Evolutionary conservation across 1,140 invertebrate genomes (phyloP).

Genomic region (Andricus grossulariae): DNA sequence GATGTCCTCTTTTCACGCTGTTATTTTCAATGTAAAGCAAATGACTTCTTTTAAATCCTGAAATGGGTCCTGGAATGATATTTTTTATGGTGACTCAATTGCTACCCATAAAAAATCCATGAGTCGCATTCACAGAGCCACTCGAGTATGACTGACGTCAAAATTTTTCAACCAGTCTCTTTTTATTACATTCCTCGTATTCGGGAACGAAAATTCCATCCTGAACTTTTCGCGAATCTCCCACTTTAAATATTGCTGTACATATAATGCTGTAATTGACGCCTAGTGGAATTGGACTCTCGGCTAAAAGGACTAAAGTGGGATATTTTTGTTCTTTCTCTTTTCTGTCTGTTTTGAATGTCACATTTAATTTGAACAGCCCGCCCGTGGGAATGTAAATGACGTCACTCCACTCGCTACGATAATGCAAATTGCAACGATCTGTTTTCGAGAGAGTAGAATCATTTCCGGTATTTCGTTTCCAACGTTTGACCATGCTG

Average conservation of each 20-base stretch:
- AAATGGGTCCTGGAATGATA: too few species aligned
- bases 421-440: constrained; percentile 27
- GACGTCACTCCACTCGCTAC: neutral
- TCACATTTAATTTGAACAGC: neutral
- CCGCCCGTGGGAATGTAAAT: constrained; percentile 15
- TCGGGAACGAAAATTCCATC: neutral
- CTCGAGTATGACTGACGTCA: neutral
- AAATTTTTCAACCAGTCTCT: neutral
- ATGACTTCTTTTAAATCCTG: too few species aligned
- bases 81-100: neutral
- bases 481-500: constrained; percentile 10
- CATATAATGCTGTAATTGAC: neutral
- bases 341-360: neutral
- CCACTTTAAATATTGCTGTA: neutral
- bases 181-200: neutral
- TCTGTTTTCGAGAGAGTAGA: constrained; percentile 5
- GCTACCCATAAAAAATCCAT: neutral
- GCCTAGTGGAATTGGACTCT: neutral
- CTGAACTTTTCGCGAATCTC: neutral
- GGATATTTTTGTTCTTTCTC: neutral
- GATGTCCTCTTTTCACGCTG: too few species aligned
- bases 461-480: constrained; percentile 25
- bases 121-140: neutral
- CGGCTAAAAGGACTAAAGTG: neutral
- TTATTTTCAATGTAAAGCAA: too few species aligned